phyloP scores from a whole-genome alignment of 2,797 vertebrate genomes.

The Scomberomorus guttatus region DNA sequence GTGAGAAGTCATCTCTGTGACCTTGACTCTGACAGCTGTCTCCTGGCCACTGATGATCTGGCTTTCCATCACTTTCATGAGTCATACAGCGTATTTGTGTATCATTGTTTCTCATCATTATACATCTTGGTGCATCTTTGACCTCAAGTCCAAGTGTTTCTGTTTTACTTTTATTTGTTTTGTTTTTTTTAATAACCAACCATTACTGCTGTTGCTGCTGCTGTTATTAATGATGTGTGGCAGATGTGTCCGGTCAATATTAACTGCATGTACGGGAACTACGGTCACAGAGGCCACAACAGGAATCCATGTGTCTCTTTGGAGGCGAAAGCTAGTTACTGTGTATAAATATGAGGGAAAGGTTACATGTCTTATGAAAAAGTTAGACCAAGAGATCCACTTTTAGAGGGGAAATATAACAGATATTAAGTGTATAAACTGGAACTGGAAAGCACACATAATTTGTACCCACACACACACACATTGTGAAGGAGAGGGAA shows the following conservation, averaged over 20 bases:
- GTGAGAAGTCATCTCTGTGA: constrained; percentile 41
- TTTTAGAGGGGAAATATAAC: constrained; percentile 28
- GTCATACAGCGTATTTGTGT: neutral
- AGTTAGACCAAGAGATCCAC: neutral
- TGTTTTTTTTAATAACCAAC: neutral
- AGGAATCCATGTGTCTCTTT: constrained; percentile 30
- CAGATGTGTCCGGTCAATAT: constrained; percentile 52
- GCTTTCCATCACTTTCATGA: constrained; percentile 1
- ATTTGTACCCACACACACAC: constrained; percentile 14
- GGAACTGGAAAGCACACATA: constrained; percentile 32
- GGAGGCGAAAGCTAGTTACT: constrained; percentile 43
- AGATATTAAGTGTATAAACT: constrained; percentile 29
- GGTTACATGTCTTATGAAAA: constrained; percentile 1
- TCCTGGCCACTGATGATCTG: neutral
- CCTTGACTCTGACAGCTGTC: constrained; percentile 42
- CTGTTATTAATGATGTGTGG: constrained; percentile 44
- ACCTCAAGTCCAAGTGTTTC: neutral
- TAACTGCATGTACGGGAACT: constrained; percentile 53
- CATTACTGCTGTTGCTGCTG: constrained; percentile 26
- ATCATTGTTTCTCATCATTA: constrained; percentile 4
- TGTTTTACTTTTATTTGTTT: constrained; percentile 16
- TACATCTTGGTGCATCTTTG: constrained; percentile 5
- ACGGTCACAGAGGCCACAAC: constrained; percentile 17
- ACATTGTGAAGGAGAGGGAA: constrained; percentile 41
- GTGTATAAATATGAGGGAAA: constrained; percentile 1